Evolutionary conservation across 2,113 vertebrate genomes (phyloP).

Genomic region (Dolichallabes microphthalmus): DNA sequence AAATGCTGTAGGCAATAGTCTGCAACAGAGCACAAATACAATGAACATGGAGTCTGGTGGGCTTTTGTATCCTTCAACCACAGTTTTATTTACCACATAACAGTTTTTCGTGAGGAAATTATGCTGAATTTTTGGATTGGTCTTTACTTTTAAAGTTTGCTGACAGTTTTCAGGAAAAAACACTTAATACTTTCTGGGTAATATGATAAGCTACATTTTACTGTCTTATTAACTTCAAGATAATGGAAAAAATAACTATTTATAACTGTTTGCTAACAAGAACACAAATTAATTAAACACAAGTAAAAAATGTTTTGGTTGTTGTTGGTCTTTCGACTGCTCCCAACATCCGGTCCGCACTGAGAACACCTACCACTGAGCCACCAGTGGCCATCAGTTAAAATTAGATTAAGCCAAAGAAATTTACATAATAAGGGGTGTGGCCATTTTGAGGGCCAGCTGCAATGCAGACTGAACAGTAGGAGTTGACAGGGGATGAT

Average conservation of each 20-base stretch:
- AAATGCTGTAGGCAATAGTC: conserved; percentile 98
- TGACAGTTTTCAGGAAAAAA: not conserved
- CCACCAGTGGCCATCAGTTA: too few species aligned
- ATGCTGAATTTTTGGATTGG: not conserved
- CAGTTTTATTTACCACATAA: not conserved
- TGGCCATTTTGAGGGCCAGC: too few species aligned
- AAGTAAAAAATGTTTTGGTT: too few species aligned
- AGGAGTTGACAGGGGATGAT: too few species aligned
- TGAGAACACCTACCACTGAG: too few species aligned
- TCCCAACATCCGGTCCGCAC: too few species aligned
- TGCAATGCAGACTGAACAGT: too few species aligned
- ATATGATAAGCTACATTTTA: not conserved
- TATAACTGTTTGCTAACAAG: too few species aligned
- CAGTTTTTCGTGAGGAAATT: not conserved
- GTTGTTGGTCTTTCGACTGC: too few species aligned
- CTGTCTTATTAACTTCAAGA: not conserved
- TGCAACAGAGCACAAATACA: conserved; percentile 58
- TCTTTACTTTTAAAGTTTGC: not conserved
- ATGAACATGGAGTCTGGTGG: not conserved
- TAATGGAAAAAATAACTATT: not conserved
- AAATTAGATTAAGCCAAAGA: too few species aligned
- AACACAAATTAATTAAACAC: too few species aligned
- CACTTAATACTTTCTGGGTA: not conserved
- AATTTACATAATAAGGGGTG: too few species aligned
- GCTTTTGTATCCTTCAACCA: not conserved